A percentile compares a stretch with the other conserved stretches of the same genome.
Evolutionary conservation across 92 coral and sea anemone genomes (phyloP).

Genomic region (Phymanthus crucifer): DNA sequence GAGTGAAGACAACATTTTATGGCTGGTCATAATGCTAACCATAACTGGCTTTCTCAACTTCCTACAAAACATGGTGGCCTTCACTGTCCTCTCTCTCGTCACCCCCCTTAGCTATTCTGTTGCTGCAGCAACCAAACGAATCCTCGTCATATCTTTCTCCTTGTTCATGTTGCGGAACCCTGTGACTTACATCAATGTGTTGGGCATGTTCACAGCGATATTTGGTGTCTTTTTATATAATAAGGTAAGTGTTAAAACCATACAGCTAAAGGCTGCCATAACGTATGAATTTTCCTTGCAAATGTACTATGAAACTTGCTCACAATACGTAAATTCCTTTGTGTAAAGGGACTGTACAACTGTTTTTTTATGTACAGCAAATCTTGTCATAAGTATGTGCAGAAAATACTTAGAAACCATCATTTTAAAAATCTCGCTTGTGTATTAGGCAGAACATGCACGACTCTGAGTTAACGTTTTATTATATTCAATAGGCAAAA

Average conservation of each 20-base stretch:
- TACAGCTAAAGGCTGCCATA: too few species aligned
- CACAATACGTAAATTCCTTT: too few species aligned
- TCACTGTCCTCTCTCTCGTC: slow-evolving; percentile 84
- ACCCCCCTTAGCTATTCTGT: slow-evolving; percentile 94
- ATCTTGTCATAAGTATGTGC: too few species aligned
- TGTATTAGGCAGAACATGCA: too few species aligned
- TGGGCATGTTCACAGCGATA: slow-evolving; percentile 90
- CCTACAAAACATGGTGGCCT: slow-evolving; percentile 95
- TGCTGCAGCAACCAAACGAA: slow-evolving; percentile 91
- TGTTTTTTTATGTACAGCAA: too few species aligned
- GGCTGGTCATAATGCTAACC: slow-evolving; percentile 80
- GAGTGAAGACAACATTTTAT: slow-evolving; percentile 78
- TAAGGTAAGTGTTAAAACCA: slow-evolving; percentile 67
- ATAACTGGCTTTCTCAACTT: slow-evolving; percentile 93
- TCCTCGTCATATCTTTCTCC: slow-evolving; percentile 86
- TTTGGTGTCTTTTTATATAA: slow-evolving; percentile 89
- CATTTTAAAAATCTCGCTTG: too few species aligned
- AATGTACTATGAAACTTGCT: too few species aligned
- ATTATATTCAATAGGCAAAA: slow-evolving; percentile 66
- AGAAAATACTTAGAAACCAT: too few species aligned
- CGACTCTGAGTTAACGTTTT: background rate
- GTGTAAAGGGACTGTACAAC: too few species aligned
- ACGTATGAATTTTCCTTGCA: too few species aligned
- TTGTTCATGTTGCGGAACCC: slow-evolving; percentile 86
- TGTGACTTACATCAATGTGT: slow-evolving; percentile 64